Percentiles rank a stretch among this genome's conserved stretches.
Conservation (phyloP, 2,113 vertebrate species). For the Carlito syrichta region DNA sequence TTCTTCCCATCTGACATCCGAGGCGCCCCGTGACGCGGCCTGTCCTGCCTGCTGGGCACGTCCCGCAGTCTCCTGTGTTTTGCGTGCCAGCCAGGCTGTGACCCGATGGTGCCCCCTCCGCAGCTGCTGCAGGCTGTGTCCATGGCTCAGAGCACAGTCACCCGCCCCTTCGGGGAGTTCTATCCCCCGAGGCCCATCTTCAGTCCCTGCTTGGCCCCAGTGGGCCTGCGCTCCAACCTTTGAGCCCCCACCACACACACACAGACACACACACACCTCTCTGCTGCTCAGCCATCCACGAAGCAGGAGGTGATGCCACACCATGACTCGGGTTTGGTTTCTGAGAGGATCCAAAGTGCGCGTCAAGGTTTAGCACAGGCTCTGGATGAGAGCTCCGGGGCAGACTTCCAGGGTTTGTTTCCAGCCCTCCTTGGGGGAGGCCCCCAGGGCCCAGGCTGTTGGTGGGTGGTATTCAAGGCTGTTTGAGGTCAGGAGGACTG, state of each 20-base stretch:
- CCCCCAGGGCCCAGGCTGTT: neutral
- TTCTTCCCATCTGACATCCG: neutral
- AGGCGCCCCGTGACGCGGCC: neutral
- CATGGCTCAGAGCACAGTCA: neutral
- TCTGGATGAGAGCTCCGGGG: neutral
- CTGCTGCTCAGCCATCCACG: neutral
- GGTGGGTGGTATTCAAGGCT: neutral
- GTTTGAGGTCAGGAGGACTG: neutral
- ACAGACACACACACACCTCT: too few species aligned
- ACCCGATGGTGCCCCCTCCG: neutral
- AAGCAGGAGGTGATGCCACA: neutral
- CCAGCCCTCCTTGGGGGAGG: neutral
- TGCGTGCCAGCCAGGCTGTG: neutral
- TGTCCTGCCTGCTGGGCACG: accelerated
- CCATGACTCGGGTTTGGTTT: neutral
- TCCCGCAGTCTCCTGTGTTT: neutral
- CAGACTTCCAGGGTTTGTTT: too few species aligned
- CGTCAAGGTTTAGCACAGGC: neutral
- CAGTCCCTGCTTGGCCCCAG: neutral
- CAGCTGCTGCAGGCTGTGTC: neutral
- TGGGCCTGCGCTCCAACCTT: neutral
- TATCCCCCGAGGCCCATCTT: neutral
- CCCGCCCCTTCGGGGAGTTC: neutral
- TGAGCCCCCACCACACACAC: neutral
- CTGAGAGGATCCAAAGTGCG: neutral